Percentiles rank a stretch among this genome's conserved stretches.
These are phyloP conservation scores for Piaya cayana DNA, from an alignment of 2,113 vertebrate species.

Conservation along the genomic window DNA sequence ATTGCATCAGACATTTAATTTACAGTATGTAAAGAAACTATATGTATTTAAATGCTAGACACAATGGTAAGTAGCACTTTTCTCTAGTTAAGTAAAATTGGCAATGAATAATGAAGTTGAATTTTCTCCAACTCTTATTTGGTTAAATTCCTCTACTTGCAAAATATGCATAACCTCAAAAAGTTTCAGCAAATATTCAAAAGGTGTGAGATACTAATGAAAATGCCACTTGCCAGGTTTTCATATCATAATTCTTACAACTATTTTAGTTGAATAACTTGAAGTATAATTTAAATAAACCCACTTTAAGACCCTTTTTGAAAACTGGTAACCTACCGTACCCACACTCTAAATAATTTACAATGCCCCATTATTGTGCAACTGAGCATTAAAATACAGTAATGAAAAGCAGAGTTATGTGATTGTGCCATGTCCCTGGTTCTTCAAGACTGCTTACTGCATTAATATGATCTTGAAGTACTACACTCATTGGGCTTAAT, in stretches of 20 bases:
- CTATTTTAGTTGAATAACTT: neutral
- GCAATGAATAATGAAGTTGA: neutral
- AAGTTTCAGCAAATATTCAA: neutral
- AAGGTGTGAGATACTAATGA: neutral
- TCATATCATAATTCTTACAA: neutral
- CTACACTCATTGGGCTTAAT: neutral
- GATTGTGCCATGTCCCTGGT: neutral
- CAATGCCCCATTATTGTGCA: neutral
- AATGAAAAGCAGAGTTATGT: neutral
- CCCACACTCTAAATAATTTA: neutral
- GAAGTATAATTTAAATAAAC: neutral
- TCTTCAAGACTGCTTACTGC: neutral
- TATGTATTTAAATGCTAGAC: neutral
- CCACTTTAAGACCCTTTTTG: neutral
- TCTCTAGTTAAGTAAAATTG: slow-evolving; percentile 3
- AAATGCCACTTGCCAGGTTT: neutral
- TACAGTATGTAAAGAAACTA: neutral
- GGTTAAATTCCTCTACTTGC: neutral
- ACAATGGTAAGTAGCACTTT: neutral
- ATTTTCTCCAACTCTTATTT: neutral
- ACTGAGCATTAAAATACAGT: neutral
- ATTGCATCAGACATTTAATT: neutral
- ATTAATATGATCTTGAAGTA: neutral
- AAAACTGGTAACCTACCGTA: neutral
- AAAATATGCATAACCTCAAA: neutral